Conservation (phyloP, 2,113 vertebrate genomes). For the Siniperca chuatsi region DNA sequence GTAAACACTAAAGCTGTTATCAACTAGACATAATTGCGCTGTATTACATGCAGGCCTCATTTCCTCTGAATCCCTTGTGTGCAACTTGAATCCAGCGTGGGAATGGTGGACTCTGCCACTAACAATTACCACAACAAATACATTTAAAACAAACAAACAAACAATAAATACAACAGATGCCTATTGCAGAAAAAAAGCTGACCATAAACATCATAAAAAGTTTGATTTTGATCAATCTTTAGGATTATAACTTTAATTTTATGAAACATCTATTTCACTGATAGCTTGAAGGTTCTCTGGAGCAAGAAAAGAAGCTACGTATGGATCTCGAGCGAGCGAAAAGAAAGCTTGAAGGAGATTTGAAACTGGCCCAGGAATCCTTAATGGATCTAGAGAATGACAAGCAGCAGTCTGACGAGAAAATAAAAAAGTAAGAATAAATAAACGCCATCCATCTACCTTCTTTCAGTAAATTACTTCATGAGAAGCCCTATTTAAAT, state of each 20-base stretch:
- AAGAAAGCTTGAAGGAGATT: conserved; percentile 77
- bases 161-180: background rate
- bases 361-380: conserved; percentile 78
- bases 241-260: background rate
- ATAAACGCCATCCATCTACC: background rate
- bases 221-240: background rate
- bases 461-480: background rate
- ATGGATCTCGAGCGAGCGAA: conserved; percentile 87
- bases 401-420: conserved; percentile 79
- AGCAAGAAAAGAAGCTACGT: conserved; percentile 89
- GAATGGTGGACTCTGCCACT: background rate
- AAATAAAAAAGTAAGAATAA: conserved; percentile 73
- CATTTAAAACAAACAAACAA: too few relatives aligned
- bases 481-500: background rate
- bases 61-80: background rate
- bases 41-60: background rate
- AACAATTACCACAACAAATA: background rate
- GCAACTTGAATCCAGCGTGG: background rate
- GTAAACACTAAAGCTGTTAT: background rate
- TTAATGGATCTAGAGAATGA: conserved; percentile 82
- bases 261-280: background rate
- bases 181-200: background rate
- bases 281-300: conserved; percentile 90
- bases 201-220: background rate
- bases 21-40: background rate